These are phyloP conservation scores for Leptopilina myrica DNA, from an alignment of 2,888 invertebrate genomes.

Conservation along the genomic window DNA sequence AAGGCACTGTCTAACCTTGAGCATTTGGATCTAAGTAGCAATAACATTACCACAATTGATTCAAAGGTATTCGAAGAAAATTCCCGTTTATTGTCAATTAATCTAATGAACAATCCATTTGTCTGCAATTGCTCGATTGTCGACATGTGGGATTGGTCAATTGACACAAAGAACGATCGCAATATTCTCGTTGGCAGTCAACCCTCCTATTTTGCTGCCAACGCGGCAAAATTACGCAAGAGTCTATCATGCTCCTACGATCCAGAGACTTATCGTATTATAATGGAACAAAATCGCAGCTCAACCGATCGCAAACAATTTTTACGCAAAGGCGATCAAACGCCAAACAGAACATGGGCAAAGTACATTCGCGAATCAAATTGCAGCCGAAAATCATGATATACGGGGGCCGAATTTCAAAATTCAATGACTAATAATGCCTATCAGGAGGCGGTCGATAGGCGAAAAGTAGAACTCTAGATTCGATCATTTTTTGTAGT, in stretches of 20 bases:
- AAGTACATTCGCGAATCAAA: conserved; percentile 84
- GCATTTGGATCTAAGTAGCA: conserved; percentile 82
- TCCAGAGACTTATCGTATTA: conserved; percentile 75
- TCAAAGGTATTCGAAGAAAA: conserved; percentile 80
- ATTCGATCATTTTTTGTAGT: conserved; percentile 16
- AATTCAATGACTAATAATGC: conserved; percentile 55
- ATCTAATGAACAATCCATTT: conserved; percentile 84
- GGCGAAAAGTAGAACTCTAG: conserved; percentile 54
- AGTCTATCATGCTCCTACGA: conserved; percentile 82
- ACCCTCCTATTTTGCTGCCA: conserved; percentile 81
- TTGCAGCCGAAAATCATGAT: conserved; percentile 77
- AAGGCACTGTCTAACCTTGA: conserved; percentile 79
- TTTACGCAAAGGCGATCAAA: conserved; percentile 79
- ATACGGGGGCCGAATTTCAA: conserved; percentile 55
- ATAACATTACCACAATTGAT: conserved; percentile 81
- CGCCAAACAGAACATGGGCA: conserved; percentile 84
- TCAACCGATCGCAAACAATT: conserved; percentile 80
- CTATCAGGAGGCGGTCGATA: conserved; percentile 35
- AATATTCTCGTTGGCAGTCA: conserved; percentile 83
- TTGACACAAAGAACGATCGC: conserved; percentile 81
- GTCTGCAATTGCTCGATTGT: conserved; percentile 84
- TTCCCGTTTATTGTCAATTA: conserved; percentile 80
- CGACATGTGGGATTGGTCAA: conserved; percentile 86
- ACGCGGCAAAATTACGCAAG: conserved; percentile 83
- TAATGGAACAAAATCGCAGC: conserved; percentile 76